phyloP scores from a whole-genome alignment of 1,140 invertebrate species.

The Homarus americanus region DNA sequence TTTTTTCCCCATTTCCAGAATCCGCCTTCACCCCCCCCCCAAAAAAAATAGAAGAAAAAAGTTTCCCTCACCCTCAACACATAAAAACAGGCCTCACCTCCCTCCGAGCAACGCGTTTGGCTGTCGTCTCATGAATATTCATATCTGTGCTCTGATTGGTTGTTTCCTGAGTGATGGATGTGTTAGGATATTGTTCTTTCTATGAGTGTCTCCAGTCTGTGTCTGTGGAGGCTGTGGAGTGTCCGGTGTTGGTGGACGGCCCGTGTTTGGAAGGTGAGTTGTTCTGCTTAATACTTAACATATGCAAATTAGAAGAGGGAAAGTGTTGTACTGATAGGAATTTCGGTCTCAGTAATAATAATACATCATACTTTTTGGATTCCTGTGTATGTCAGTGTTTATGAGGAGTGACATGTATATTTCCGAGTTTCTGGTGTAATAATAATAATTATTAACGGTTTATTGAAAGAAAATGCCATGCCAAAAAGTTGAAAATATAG shows the following conservation, averaged over 20 bases:
- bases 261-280: neutral
- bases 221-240: neutral
- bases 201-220: conserved; percentile 15
- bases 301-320: too few species aligned
- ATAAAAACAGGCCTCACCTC: neutral
- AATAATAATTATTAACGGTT: too few species aligned
- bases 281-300: too few species aligned
- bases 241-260: neutral
- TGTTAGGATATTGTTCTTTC: neutral
- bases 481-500: too few species aligned
- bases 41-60: conserved; percentile 24
- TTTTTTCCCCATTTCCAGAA: neutral
- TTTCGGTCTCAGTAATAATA: too few species aligned
- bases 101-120: neutral
- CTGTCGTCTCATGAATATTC: conserved; percentile 53
- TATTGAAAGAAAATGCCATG: too few species aligned
- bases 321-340: too few species aligned
- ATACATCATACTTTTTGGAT: too few species aligned
- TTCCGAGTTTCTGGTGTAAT: too few species aligned
- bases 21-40: neutral
- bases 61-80: too few species aligned
- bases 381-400: too few species aligned
- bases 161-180: conserved; percentile 22
- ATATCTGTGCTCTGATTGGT: conserved; percentile 55
- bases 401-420: too few species aligned